Base-by-base conservation (phyloP, 2,113 vertebrate genomes). In the Zapus hudsonius region DNA sequence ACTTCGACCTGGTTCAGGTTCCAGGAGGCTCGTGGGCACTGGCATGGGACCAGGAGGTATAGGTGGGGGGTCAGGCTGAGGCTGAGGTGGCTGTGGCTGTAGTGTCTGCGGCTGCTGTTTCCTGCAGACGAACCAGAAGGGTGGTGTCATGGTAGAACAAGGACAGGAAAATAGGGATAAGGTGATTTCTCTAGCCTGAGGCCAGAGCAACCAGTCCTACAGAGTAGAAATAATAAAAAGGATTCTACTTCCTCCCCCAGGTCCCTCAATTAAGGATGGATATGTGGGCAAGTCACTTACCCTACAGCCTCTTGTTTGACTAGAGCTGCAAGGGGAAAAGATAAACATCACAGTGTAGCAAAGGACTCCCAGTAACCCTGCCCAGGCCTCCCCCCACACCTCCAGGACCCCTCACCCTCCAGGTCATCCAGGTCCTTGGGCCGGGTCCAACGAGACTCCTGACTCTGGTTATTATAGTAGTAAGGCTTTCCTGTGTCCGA, bases 391-490 rank as follows among this genome's bases (percentile, higher is more conserved):
- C 12, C 82, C 84, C 36, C 76, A 82, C 73, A 17, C 15, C 36
- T 55, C 59, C 66, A 52, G 74, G 78, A 40, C n/a, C 25, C 87
- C 93, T 97, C 94, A 98, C 98, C 97, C 88, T 98, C 98, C 73
- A 98, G 90, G 55, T 98, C 97, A 84, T 97, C 98, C 93, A 98
- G 89, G 84, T 97, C 98, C 95, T 97, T 96, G 47, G 98, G 97
- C 73, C 97, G 97, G 89, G 97, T 97, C 98, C 98, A 98, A 40
- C 97, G 94, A 57, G 98, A 98, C 94, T 98, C 98, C 94, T 97
- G 97, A 79, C 97, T 98, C 95, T 97, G 97, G 59, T 97, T 97
- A 93, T 98, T 98, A 66, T 98, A 98, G 92, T 97, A 98, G 93
- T 97, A 98, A 61, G 97, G 95, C 87, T 97, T 98, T 85, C 98